Conservation (phyloP, 35 echinoderm and acorn worm species). For the Ophioderma brevispina region DNA sequence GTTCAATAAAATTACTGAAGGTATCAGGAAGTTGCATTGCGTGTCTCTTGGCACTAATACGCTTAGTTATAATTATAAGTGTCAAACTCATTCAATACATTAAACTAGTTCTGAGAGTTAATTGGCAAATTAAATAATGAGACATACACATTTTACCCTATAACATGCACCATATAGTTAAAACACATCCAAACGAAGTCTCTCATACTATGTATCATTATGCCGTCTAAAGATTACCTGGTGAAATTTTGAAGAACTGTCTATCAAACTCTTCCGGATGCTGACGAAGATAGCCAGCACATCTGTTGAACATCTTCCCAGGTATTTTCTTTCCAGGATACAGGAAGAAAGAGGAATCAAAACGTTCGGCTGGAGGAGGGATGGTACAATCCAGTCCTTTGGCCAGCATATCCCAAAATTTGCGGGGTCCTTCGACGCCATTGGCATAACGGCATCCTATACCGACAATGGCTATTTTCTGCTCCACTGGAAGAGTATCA, state of each 20-base stretch:
- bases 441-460: conserved; percentile 98
- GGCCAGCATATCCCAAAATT: conserved; percentile 95
- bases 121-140: too few relatives aligned
- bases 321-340: conserved; percentile 85
- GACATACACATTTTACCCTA: too few relatives aligned
- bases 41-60: too few relatives aligned
- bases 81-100: too few relatives aligned
- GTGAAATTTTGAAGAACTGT: conserved; percentile 98
- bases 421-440: conserved; percentile 67
- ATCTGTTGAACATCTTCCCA: conserved; percentile 96
- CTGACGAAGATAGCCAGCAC: conserved; percentile 70
- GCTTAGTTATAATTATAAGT: too few relatives aligned
- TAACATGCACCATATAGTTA: too few relatives aligned
- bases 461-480: conserved; percentile 91
- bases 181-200: too few relatives aligned
- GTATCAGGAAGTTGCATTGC: too few relatives aligned
- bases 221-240: too few relatives aligned
- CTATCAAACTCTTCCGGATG: conserved; percentile 85
- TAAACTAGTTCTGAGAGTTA: too few relatives aligned
- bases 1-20: too few relatives aligned
- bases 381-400: conserved; percentile 83
- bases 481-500: conserved; percentile 48
- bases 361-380: conserved; percentile 80
- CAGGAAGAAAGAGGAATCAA: conserved; percentile 84
- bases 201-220: too few relatives aligned